Evolutionary conservation across 2,888 invertebrate genomes (phyloP).

Genomic region (Seira musarum): DNA sequence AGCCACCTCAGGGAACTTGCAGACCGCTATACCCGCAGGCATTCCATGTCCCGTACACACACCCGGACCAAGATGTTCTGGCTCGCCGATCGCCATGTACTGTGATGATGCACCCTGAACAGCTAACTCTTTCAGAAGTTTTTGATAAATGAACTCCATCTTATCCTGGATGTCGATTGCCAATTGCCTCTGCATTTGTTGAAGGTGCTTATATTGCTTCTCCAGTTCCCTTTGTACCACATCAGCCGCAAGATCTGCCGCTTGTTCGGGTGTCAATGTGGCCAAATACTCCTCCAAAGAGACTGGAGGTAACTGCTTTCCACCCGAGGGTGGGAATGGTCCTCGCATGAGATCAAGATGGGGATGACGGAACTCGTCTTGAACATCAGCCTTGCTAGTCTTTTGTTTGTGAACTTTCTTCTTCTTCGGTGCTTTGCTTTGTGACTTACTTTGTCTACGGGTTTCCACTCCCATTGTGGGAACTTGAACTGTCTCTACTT

Average conservation of each 20-base stretch:
- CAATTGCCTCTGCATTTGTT: conserved; percentile 63
- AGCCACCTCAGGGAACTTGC: conserved; percentile 57
- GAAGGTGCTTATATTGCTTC: conserved; percentile 56
- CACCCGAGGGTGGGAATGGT: conserved; percentile 24
- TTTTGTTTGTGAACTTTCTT: background rate
- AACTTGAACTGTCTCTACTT: too few relatives aligned
- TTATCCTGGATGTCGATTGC: conserved; percentile 64
- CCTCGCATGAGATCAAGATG: conserved; percentile 26
- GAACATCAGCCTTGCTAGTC: background rate
- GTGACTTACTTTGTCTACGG: too few relatives aligned
- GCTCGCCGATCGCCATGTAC: conserved; percentile 64
- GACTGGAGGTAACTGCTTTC: conserved; percentile 21
- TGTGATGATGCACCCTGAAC: conserved; percentile 61
- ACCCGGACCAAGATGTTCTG: conserved; percentile 65
- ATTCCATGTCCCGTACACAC: conserved; percentile 63
- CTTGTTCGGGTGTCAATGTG: conserved; percentile 38
- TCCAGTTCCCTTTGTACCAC: conserved; percentile 60
- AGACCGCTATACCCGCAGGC: conserved; percentile 62
- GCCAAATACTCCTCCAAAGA: conserved; percentile 39
- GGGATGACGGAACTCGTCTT: too few relatives aligned
- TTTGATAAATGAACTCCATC: conserved; percentile 67
- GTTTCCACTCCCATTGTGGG: background rate
- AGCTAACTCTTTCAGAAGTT: conserved; percentile 62
- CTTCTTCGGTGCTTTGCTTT: background rate
- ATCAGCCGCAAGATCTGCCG: conserved; percentile 43